phyloP scores from a whole-genome alignment of 1,140 invertebrate genomes.

The Archivesica marissinica region DNA sequence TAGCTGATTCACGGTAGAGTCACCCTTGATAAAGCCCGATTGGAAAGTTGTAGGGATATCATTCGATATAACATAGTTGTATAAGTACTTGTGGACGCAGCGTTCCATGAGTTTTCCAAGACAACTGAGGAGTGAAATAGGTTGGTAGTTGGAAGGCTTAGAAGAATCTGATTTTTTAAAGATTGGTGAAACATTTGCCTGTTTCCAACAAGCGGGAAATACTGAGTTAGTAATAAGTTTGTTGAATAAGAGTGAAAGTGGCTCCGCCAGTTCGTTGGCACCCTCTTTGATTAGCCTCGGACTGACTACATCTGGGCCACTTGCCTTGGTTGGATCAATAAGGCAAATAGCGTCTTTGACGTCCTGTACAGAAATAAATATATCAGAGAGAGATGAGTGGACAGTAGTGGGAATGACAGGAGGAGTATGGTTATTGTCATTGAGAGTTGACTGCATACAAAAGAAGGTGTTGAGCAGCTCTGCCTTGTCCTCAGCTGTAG shows the following conservation, averaged over 20 bases:
- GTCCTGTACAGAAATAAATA: not conserved
- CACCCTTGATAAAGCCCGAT: too few relatives aligned
- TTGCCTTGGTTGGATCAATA: constrained; percentile 15
- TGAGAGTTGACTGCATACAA: not conserved
- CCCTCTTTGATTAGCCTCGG: constrained; percentile 17
- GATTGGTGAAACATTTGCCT: constrained; percentile 30
- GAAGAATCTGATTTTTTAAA: constrained; percentile 18
- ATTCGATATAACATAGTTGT: too few relatives aligned
- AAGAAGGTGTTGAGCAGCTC: constrained; percentile 24
- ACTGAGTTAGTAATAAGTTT: not conserved
- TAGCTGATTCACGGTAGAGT: too few relatives aligned
- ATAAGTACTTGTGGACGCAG: constrained; percentile 54
- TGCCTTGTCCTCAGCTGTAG: not conserved
- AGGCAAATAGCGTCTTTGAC: constrained; percentile 19
- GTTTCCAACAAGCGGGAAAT: constrained; percentile 30
- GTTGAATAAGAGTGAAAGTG: constrained; percentile 26
- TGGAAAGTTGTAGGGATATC: too few relatives aligned
- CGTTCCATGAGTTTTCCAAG: constrained; percentile 46
- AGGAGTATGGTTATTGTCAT: not conserved
- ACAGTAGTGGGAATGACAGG: not conserved
- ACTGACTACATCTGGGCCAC: constrained; percentile 20
- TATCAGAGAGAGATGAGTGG: not conserved
- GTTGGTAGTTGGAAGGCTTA: constrained; percentile 36
- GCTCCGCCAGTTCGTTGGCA: not conserved
- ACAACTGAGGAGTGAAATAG: constrained; percentile 49